phyloP scores from a whole-genome alignment of 2,888 invertebrate species.

The Zaprionus lineosus region DNA sequence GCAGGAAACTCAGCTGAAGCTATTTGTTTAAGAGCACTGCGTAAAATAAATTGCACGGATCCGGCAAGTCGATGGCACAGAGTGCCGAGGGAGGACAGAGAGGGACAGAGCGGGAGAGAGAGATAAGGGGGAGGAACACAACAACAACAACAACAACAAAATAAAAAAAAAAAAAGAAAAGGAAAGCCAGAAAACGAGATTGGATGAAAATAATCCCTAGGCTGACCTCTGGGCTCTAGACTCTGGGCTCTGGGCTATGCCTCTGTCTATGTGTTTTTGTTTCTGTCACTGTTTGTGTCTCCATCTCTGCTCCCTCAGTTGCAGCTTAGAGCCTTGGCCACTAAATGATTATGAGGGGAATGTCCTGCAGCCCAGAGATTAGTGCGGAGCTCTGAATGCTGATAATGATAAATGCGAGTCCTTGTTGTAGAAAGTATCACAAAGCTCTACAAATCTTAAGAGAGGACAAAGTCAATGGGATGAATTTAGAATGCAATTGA shows the following conservation, averaged over 20 bases:
- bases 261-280: too few species aligned
- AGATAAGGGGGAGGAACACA: not conserved
- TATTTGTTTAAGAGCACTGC: constrained; percentile 40
- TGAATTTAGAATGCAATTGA: not conserved
- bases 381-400: constrained; percentile 22
- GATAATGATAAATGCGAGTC: constrained; percentile 39
- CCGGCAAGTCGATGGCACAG: constrained; percentile 1
- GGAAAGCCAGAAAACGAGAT: not conserved
- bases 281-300: too few species aligned
- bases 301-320: not conserved
- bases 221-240: constrained; percentile 30
- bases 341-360: constrained; percentile 43
- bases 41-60: constrained; percentile 54
- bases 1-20: constrained; percentile 12
- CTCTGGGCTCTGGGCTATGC: too few species aligned
- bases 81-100: constrained; percentile 12
- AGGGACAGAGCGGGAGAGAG: not conserved
- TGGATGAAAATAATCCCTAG: constrained; percentile 1
- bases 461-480: not conserved
- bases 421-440: not conserved
- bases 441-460: not conserved
- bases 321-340: constrained; percentile 21
- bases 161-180: not conserved
- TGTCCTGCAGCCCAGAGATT: constrained; percentile 35
- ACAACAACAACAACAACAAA: too few species aligned